Conservation (phyloP, 2,888 invertebrate genomes). For the Electrophaes corylata region DNA sequence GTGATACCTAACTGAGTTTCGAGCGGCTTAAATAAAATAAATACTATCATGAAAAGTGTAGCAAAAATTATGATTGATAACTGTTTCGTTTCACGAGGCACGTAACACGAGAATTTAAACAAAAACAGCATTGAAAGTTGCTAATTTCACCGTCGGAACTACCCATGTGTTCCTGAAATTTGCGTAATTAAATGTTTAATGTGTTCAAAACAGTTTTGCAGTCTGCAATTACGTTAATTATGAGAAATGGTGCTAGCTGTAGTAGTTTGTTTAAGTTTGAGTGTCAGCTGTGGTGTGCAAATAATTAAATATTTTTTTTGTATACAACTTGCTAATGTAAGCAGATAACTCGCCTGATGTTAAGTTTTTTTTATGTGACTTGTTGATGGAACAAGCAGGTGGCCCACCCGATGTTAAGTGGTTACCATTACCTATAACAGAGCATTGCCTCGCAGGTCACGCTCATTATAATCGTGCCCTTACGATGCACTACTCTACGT, state of each 20-base stretch:
- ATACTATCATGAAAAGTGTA: neutral
- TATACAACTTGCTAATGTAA: no score
- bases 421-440: no score
- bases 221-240: constrained; percentile 27
- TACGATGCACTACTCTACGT: no score
- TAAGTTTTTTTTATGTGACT: no score
- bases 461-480: no score
- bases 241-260: constrained; percentile 36
- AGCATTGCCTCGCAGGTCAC: no score
- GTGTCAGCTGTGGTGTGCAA: neutral
- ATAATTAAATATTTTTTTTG: neutral
- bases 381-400: no score
- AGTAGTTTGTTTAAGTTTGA: constrained; percentile 12
- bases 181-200: constrained; percentile 48
- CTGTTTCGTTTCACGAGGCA: neutral
- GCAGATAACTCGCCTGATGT: no score
- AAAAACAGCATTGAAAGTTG: constrained; percentile 54
- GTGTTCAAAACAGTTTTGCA: constrained; percentile 38
- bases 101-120: constrained; percentile 20
- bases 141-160: constrained; percentile 45
- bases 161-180: constrained; percentile 42
- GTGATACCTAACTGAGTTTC: no score
- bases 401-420: no score
- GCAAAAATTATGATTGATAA: neutral
- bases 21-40: neutral